These are phyloP conservation scores for Craseonycteris thonglongyai DNA, from an alignment of 2,113 vertebrate species.

Conservation along the genomic window DNA sequence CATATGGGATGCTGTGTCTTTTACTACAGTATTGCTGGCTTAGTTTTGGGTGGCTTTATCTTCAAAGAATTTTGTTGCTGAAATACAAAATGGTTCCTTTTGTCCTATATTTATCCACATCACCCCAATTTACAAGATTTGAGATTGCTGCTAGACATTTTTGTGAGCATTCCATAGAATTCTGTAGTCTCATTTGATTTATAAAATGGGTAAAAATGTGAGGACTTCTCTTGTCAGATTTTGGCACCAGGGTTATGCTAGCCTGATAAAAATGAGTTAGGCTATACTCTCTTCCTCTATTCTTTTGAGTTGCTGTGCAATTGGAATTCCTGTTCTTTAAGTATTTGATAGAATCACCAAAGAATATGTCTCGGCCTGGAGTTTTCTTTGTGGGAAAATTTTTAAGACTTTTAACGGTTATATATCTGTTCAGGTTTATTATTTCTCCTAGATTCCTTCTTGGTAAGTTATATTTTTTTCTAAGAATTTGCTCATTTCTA, in stretches of 20 bases:
- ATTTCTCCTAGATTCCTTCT: slow-evolving; percentile 19
- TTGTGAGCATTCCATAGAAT: slow-evolving; percentile 13
- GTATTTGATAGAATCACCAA: not conserved
- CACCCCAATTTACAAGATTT: slow-evolving; percentile 23
- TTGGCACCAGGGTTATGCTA: not conserved
- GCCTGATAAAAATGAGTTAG: not conserved
- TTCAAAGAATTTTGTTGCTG: slow-evolving; percentile 44
- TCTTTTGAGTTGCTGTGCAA: not conserved
- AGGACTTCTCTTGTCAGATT: not conserved
- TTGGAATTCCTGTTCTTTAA: slow-evolving; percentile 26
- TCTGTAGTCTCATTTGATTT: not conserved
- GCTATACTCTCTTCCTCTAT: not conserved
- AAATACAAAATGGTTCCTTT: slow-evolving; percentile 40
- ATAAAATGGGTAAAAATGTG: slow-evolving; percentile 16
- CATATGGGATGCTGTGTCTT: not conserved
- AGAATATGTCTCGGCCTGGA: not conserved
- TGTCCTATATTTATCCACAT: slow-evolving; percentile 43
- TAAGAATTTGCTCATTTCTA: slow-evolving; percentile 4
- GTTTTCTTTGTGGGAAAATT: not conserved
- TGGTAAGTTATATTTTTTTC: not conserved
- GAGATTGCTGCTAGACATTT: slow-evolving; percentile 30
- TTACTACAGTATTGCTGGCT: slow-evolving; percentile 13
- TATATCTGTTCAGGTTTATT: not conserved
- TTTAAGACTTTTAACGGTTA: slow-evolving; percentile 19
- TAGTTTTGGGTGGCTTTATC: slow-evolving; percentile 47